Evolutionary conservation across 1,140 invertebrate species (phyloP).

Genomic region (Polypedilum vanderplanki): DNA sequence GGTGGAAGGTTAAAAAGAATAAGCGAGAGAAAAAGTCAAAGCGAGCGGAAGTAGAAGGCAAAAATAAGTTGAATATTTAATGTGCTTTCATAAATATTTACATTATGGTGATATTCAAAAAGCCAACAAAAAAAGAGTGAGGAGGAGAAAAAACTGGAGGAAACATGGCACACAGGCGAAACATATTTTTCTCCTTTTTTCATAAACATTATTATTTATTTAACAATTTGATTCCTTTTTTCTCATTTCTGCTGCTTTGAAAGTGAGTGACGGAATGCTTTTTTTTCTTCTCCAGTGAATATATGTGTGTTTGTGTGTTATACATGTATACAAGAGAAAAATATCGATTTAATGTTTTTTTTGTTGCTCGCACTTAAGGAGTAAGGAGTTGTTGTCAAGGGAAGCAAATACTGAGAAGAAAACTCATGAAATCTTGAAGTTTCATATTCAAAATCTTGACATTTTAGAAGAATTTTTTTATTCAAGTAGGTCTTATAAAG

Average conservation of each 20-base stretch:
- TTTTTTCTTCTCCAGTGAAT: not conserved
- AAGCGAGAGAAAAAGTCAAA: not conserved
- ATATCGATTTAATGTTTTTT: not conserved
- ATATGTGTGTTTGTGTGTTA: not conserved
- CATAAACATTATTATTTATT: conserved; percentile 27
- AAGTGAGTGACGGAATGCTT: not conserved
- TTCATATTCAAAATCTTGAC: too few relatives aligned
- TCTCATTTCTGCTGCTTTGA: not conserved
- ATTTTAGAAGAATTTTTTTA: too few relatives aligned
- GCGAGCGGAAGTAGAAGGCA: not conserved
- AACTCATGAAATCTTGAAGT: too few relatives aligned
- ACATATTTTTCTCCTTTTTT: not conserved
- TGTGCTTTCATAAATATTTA: conserved; percentile 28
- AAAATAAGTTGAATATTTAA: conserved; percentile 24
- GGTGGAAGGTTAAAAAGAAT: too few relatives aligned
- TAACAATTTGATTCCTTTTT: conserved; percentile 22
- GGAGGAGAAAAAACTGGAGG: not conserved
- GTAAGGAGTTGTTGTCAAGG: too few relatives aligned
- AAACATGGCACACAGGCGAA: not conserved
- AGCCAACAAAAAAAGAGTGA: not conserved
- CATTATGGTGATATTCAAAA: conserved; percentile 28
- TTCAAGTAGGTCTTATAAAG: too few relatives aligned
- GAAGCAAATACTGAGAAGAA: too few relatives aligned
- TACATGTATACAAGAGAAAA: not conserved
- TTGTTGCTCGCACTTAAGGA: too few relatives aligned